Evolutionary conservation across 2,797 vertebrate species (phyloP), one percentile per base, ranked within the genome.

Genomic region (Syndactyla subalaris): DNA sequence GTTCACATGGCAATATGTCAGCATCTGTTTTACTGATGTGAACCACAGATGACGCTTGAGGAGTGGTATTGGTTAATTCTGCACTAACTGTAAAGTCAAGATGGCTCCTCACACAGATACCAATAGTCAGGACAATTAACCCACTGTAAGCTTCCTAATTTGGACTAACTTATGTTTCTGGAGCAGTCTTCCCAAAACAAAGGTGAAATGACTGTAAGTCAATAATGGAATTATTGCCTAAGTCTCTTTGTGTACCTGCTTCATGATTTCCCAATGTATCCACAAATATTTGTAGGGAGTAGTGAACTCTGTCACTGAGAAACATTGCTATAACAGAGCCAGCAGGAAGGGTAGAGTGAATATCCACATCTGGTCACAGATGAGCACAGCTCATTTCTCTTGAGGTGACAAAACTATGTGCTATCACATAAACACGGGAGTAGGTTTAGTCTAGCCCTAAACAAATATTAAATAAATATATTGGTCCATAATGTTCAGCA

Each of bases 391-490:
- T 91, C 93, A 66, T 92, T 95, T 93, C 91, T 92, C 38, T 66
- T 93, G 62, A 91, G 76, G 58, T 95, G 70, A 41, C 78, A 75
- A 70, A 95, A 54, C 57, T 76, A 57, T 79, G 66, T 79, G 71
- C 82, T 80, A 45, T 81, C 91, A 72, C 34, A 93, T 94, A 97
- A 95, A 88, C 75, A 92, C 15, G 55, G 38, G 26, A 91, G 84
- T 82, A 92, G 54, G 92, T 95, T 95, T 96, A 96, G 93, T 96
- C 95, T 96, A 88, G 58, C 17, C 55, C 66, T 84, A 88, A 95
- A 93, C 52, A 93, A 92, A 71, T 83, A 73, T 87, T 83, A 79
- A 68, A 90, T 77, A 95, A 89, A 92, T 93, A 63, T 89, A 27
- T 34, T 48, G 14, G 36, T 73, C n/a, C 63, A 55, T 82, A 72